Base-by-base conservation (phyloP, 2,113 vertebrate species). In the Gasterosteus nipponicus region DNA sequence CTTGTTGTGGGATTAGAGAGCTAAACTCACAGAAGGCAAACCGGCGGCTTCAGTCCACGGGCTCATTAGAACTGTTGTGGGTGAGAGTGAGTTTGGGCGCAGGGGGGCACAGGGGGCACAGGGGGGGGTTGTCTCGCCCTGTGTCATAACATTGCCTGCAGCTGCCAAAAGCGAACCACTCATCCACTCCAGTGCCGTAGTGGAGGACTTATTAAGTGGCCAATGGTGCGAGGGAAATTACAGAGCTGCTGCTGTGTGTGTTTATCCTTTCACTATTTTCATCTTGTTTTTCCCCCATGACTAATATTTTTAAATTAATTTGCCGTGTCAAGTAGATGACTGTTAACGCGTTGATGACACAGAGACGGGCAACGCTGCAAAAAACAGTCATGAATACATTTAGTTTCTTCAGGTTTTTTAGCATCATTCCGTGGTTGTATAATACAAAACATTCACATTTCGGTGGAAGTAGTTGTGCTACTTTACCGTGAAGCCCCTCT, bases 121-220 rank as follows among this genome's bases (percentile, higher is more conserved):
- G 18, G 35, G 57, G 56, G 42, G 41, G 78, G 26, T 26, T 62
- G 60, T 71, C 35, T 78, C 47, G 15, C n/a, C 38, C 53, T 44
- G 38, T 70, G 78, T 83, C 78, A 22, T 42, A 51, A 78, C 63
- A 62, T 26, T 0, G 75, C 75, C 75, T 57, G 22, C 68, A 61
- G 77, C 80, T 73, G 73, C 75, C 78, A 82, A 73, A 77, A 73
- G 29, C 49, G 35, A 69, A 76, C 57, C 73, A 76, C 80, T 89
- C 75, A 70, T 77, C 75, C 74, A 74, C 71, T 87, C 58, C 44
- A 77, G 1, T 51, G 58, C 75, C 69, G 76, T 49, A 66, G 76
- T 49, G 58, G 38, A 85, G 80, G 76, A 78, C 69, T 83, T 78
- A 65, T 73, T 26, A 75, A 80, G 73, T 78, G 76, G 70, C 51